Percentiles rank a stretch among this genome's conserved stretches.
Conservation (phyloP, 2,113 vertebrate species). For the Megalops atlanticus region DNA sequence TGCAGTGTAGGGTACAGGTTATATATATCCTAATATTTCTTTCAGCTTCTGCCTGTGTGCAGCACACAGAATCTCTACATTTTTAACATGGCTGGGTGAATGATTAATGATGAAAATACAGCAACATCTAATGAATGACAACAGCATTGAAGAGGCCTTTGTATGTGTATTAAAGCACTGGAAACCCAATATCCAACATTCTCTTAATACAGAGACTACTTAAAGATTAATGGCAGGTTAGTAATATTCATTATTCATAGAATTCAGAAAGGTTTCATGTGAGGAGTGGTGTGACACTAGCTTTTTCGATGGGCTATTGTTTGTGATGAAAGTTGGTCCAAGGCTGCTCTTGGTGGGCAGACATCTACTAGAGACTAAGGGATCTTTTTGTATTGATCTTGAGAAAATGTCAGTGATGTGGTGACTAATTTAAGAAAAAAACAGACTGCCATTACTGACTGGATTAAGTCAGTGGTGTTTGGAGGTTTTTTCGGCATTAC, state of each 20-base stretch:
- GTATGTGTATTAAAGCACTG: conserved; percentile 50
- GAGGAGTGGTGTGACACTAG: conserved; percentile 42
- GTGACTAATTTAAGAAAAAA: neutral
- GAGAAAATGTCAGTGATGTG: neutral
- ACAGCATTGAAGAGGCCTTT: conserved; percentile 50
- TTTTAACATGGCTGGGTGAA: neutral
- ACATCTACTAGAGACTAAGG: conserved; percentile 25
- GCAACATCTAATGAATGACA: conserved; percentile 54
- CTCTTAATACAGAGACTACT: conserved; percentile 63
- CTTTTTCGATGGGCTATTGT: conserved; percentile 51
- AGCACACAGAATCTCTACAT: neutral
- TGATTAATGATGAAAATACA: conserved; percentile 47
- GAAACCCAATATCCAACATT: conserved; percentile 67
- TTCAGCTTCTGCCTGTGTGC: neutral
- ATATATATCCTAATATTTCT: neutral
- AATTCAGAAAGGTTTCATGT: conserved; percentile 59
- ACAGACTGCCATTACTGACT: neutral
- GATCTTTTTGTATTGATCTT: neutral
- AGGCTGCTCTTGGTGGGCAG: conserved; percentile 25
- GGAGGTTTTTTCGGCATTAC: neutral
- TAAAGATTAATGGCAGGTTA: conserved; percentile 74
- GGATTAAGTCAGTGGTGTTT: neutral
- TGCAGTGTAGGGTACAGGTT: neutral
- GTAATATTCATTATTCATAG: conserved; percentile 75
- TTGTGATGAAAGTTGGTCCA: conserved; percentile 40